phyloP scores from a whole-genome alignment of 2,113 vertebrate species.

The Myxocyprinus asiaticus region DNA sequence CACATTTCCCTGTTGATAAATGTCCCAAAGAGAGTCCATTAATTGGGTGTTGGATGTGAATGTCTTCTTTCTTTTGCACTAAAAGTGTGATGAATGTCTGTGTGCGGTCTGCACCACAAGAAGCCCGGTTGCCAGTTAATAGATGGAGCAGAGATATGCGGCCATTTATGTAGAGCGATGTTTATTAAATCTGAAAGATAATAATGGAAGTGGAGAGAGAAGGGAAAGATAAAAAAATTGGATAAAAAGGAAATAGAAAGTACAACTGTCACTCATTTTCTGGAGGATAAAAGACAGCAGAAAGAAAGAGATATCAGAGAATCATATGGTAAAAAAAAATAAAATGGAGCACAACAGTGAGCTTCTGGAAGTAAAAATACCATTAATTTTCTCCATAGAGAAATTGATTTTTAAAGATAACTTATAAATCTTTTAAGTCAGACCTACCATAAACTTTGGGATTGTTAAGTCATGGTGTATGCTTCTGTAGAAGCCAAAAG shows the following conservation, averaged over 20 bases:
- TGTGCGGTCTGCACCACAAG: constrained; percentile 41
- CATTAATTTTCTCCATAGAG: neutral
- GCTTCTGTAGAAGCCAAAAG: no score
- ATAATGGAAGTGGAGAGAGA: constrained; percentile 9
- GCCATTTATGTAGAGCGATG: constrained; percentile 21
- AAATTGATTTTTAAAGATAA: no score
- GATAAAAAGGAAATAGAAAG: constrained; percentile 15
- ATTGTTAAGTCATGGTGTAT: no score
- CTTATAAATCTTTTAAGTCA: no score
- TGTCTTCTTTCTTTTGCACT: constrained; percentile 49
- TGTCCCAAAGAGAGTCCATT: constrained; percentile 52
- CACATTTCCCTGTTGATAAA: constrained; percentile 56
- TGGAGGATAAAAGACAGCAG: constrained; percentile 21
- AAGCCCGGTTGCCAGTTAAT: constrained; percentile 40
- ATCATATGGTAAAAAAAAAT: neutral
- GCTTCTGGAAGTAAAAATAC: neutral
- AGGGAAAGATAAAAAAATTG: constrained; percentile 6
- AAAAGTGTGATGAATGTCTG: constrained; percentile 50
- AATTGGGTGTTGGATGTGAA: constrained; percentile 52
- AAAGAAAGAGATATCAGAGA: neutral
- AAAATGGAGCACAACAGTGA: neutral
- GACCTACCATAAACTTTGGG: no score
- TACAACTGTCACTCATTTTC: constrained; percentile 31
- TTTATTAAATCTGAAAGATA: constrained; percentile 45
- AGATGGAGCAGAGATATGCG: constrained; percentile 16